A percentile compares a stretch with the other conserved stretches of the same genome.
Conservation (phyloP, 1,140 invertebrate genomes). For the Ridgeia piscesae region DNA sequence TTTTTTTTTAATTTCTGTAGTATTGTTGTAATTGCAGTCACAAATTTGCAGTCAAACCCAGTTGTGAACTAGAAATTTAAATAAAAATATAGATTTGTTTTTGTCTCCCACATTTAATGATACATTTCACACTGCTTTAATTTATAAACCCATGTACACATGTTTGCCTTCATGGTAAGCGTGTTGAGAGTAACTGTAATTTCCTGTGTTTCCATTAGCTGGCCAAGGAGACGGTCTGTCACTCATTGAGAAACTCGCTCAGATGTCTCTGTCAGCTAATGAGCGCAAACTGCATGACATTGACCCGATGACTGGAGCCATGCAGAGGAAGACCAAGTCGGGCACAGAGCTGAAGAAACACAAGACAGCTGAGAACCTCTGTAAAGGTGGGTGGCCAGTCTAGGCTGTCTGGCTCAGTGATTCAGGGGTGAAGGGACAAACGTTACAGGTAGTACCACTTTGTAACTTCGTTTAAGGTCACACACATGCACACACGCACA, state of each 20-base stretch:
- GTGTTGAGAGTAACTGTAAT: not conserved
- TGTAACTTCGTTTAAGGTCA: too few species aligned
- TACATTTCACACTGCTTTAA: too few species aligned
- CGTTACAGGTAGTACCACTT: too few species aligned
- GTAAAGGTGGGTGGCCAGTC: not conserved
- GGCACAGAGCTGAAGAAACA: conserved; percentile 14
- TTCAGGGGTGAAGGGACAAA: not conserved
- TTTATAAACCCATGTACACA: too few species aligned
- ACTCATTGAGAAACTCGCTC: not conserved
- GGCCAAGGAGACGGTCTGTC: not conserved
- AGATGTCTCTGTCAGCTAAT: not conserved
- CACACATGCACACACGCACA: too few species aligned
- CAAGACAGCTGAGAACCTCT: conserved; percentile 20
- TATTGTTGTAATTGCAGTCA: too few species aligned
- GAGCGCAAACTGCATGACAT: conserved; percentile 35
- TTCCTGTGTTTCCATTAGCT: not conserved
- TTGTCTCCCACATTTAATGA: too few species aligned
- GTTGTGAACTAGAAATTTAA: too few species aligned
- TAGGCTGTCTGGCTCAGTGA: not conserved
- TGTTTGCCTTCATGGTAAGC: not conserved
- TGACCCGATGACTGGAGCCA: conserved; percentile 49
- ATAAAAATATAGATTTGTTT: too few species aligned
- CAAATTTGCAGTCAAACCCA: too few species aligned
- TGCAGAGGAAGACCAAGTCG: conserved; percentile 19
- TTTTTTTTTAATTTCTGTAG: too few species aligned